Percentiles rank a stretch among this genome's conserved stretches.
phyloP scores from a whole-genome alignment of 1,140 invertebrate species.

The Stegodyphus dumicola region DNA sequence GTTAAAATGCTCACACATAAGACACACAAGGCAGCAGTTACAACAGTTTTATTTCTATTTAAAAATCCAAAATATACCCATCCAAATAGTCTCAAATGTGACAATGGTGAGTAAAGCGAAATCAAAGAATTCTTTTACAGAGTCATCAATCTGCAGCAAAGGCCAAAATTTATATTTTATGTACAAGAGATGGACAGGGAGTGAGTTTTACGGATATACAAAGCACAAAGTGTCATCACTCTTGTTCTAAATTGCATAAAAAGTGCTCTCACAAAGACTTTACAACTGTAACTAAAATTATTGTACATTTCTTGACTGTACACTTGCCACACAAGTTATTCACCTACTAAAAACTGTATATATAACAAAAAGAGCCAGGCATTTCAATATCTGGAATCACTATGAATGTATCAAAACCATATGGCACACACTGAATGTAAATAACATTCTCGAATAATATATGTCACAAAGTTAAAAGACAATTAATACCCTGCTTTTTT shows the following conservation, averaged over 20 bases:
- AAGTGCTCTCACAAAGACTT: not conserved
- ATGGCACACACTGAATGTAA: conserved; percentile 17
- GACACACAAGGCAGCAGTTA: not conserved
- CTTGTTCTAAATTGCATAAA: conserved; percentile 8
- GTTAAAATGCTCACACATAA: too few species aligned
- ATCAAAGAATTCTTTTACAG: not conserved
- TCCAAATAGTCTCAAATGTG: not conserved
- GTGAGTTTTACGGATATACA: conserved; percentile 12
- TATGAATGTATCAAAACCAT: not conserved
- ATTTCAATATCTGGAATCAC: not conserved
- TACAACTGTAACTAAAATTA: conserved; percentile 5
- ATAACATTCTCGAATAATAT: not conserved
- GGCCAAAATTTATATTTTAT: not conserved
- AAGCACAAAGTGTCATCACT: not conserved
- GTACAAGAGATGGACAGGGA: conserved; percentile 1
- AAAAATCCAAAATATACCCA: conserved; percentile 21
- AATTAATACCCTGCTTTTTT: not conserved
- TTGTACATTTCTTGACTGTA: conserved; percentile 8
- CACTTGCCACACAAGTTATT: conserved; percentile 1
- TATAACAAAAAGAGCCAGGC: not conserved
- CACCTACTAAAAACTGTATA: not conserved
- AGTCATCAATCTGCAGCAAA: not conserved
- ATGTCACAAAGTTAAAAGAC: not conserved
- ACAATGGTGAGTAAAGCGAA: conserved; percentile 1
- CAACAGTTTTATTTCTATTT: conserved; percentile 38